Base-by-base conservation (phyloP, 2,888 invertebrate genomes). In the Lasioglossum oenotherae region DNA sequence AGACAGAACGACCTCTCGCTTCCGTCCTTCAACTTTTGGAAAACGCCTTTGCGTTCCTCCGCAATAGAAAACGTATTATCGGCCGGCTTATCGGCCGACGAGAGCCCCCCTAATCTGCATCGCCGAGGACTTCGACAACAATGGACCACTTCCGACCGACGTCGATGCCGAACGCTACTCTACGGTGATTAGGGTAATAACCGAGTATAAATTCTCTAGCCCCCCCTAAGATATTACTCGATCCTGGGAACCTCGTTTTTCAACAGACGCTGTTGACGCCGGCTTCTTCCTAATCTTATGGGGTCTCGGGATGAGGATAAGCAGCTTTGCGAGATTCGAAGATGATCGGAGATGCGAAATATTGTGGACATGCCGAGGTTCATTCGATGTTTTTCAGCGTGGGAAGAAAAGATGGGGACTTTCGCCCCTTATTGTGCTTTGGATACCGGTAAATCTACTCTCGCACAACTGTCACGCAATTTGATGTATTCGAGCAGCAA, bases 61-160 rank as follows among this genome's bases (percentile, higher is more conserved):
- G 41, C 84, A 83, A 84, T 84, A 80, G 87, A 87, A 87, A 84
- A 81, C 83, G 86, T 74, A 81, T 87, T 87, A 82, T 83, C 82
- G 78, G 46, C 2, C 57, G 41, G 75, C 82, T 80, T 80, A 82
- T 82, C 80, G 85, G 64, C n/a, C 60, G n/a, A 14, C 49, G 57
- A 69, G 46, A 31, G 35, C 16, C 31, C 49, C 49, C 49, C 71
- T 79, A 78, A 87, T 86, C 87, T 81, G 78, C 86, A 78, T 89
- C 81, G 69, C 78, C 41, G 53, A 35, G 49, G 72, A 76, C 27
- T 31, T 2, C 5, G 67, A n/a, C 79, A 46, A 85, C 76, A 85
- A 81, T 79, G 81, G 73, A 74, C n/a, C 44, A 35, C 69, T 77
- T 77, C 23, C 38, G 23, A 19, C 16, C 64, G 27, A 60, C 46